Evolutionary conservation across 2,888 invertebrate species (phyloP), one percentile per base, ranked within the genome.

Genomic region (Sarcophaga rosellei): DNA sequence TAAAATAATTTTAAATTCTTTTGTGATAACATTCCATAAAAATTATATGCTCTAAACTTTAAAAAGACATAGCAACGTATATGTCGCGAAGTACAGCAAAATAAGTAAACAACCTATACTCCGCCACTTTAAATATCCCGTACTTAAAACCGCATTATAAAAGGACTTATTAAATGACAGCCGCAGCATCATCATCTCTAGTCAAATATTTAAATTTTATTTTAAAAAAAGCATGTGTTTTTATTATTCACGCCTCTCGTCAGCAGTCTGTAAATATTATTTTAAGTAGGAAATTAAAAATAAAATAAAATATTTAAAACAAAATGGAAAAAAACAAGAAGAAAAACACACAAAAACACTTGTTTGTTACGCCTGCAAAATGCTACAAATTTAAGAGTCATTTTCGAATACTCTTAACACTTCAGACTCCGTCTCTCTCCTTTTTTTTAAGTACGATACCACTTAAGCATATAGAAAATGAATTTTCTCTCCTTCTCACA

Each of bases 331-430:
- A 10, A 11, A 21, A 57, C 20, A 62, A 66, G 44, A 17, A 21
- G n/a, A 57, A 57, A 1, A 57, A 63, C 57, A 11, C 35, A 35
- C 66, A 57, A 66, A 57, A 57, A 25, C 17, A 35, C 15, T 76
- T 61, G 59, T 59, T 68, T 10, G n/a, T 59, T 76, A 21, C 4
- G 5, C 17, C 35, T 25, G 21, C 35, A 23, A 23, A 23, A 61
- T 77, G 21, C 59, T 62, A 25, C 45, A 78, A 69, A 61, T 61
- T 68, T 61, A 69, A 77, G 59, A 69, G n/a, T 47, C 11, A 25
- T 78, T 69, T 61, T 47, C 62, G 35, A 62, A 62, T 47, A 25
- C 45, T 78, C 61, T 78, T 68, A 68, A 68, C 77, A 78, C 61
- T 69, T 78, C 12, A 61, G 61, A 20, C 59, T 66, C 59, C n/a